phyloP scores from a whole-genome alignment of 2,797 vertebrate genomes.

The Pipistrellus nathusii region DNA sequence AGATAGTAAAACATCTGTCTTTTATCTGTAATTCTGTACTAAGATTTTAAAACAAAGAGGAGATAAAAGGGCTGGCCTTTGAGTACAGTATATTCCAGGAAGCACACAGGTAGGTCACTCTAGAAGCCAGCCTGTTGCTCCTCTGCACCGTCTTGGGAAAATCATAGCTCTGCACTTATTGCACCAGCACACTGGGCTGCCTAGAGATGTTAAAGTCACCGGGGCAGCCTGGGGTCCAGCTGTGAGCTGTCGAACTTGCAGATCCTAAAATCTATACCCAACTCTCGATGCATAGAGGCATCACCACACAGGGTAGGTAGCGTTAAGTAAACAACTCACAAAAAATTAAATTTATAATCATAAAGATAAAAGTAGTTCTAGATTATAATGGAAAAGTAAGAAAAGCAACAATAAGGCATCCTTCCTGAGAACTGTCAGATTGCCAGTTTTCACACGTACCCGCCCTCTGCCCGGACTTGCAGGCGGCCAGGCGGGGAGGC shows the following conservation, averaged over 20 bases:
- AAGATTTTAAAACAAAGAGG: conserved; percentile 33
- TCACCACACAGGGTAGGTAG: background rate
- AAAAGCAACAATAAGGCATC: background rate
- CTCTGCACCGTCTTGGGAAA: background rate
- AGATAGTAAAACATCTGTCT: conserved; percentile 2
- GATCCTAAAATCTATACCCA: background rate
- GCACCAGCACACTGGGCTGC: background rate
- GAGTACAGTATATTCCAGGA: background rate
- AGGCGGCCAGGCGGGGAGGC: background rate
- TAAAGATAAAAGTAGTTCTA: background rate
- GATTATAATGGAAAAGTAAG: background rate
- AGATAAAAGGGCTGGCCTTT: background rate
- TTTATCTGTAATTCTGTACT: background rate
- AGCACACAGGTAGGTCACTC: background rate
- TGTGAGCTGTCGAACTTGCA: background rate
- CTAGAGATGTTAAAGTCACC: background rate
- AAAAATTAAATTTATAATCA: background rate
- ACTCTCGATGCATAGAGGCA: background rate
- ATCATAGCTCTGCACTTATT: background rate
- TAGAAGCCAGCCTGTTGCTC: background rate
- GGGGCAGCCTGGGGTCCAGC: background rate
- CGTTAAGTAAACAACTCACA: background rate
- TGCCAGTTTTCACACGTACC: fast-evolving
- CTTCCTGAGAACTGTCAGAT: background rate
- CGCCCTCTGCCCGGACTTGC: background rate